These are phyloP conservation scores for Phymorhynchus buccinoides DNA, from an alignment of 1,140 invertebrate genomes.

Conservation along the genomic window DNA sequence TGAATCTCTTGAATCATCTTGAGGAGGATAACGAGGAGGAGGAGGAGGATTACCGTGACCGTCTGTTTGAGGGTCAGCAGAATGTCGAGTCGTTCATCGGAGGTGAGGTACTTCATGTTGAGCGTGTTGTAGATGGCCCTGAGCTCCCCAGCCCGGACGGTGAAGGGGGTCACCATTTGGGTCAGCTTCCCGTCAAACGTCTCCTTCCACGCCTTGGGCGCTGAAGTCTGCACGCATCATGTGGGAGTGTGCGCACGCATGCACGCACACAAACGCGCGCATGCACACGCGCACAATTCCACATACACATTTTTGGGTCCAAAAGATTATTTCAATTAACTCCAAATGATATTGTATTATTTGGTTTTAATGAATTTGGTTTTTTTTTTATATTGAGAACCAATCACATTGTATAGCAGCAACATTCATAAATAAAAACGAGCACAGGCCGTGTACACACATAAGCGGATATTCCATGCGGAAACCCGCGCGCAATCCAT, in stretches of 20 bases:
- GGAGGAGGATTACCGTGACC: slow-evolving; percentile 71
- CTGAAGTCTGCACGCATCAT: slow-evolving; percentile 59
- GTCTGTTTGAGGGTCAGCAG: slow-evolving; percentile 74
- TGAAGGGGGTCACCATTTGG: slow-evolving; percentile 73
- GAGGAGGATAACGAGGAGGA: neutral
- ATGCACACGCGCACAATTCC: no score
- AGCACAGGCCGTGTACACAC: no score
- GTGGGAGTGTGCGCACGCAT: neutral
- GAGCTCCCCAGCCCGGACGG: slow-evolving; percentile 71
- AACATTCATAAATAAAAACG: no score
- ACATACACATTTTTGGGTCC: no score
- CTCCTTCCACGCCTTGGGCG: slow-evolving; percentile 71
- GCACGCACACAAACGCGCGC: neutral
- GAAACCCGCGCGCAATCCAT: no score
- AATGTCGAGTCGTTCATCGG: slow-evolving; percentile 74
- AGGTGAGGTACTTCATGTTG: slow-evolving; percentile 73
- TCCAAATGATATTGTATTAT: no score
- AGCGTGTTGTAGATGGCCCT: slow-evolving; percentile 73
- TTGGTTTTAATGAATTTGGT: no score
- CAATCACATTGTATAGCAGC: no score
- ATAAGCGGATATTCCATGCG: no score
- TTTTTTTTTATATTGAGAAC: no score
- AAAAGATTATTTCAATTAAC: no score
- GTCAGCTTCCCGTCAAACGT: slow-evolving; percentile 69
- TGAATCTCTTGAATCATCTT: neutral